Evolutionary conservation across 2,888 invertebrate species (phyloP), one percentile per base, ranked within the genome.

Genomic region (Trachelus stipa): DNA sequence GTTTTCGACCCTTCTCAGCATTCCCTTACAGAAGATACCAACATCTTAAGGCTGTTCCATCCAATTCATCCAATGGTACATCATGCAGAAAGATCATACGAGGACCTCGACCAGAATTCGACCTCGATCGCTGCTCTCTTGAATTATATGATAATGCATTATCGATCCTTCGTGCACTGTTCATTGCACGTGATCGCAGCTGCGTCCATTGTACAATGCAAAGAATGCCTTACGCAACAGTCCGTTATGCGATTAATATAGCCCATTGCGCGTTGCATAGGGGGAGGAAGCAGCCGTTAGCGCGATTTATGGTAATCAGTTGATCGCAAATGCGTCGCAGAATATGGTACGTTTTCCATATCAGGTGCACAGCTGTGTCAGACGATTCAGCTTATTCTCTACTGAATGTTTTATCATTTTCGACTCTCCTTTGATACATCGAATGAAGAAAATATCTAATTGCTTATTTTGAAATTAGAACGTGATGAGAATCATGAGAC

Each of bases 191-290:
- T 23, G 31, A 12, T 71, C 34, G 34, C 31, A 31, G 31, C 71
- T 34, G 71, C 34, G 9, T 31, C 34, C 71, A 71, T 71, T 71
- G 31, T 15, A 71, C 33, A 34, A 30, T 23, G 15, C 12, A 34
- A 71, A 71, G 80, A 79, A 79, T 73, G 34, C 79, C 82, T 84
- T 84, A 79, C 83, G 80, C 81, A 84, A 84, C 78, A 69, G 78
- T 76, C 81, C 76, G 83, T 84, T 84, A 83, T 82, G 82, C 84
- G 82, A 84, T 84, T 84, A 83, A 83, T 81, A 81, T 73, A 73
- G 82, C 74, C 73, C 77, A 82, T 84, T 84, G 79, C 82, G 76
- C 79, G 23, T 33, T 34, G 71, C 71, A 15, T 71, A 12, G 73
- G 73, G 4, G 35, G 74, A 33, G 35, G 74, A 34, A 33, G 35